phyloP scores from a whole-genome alignment of 2,888 invertebrate species.

The Platynereis dumerilii region DNA sequence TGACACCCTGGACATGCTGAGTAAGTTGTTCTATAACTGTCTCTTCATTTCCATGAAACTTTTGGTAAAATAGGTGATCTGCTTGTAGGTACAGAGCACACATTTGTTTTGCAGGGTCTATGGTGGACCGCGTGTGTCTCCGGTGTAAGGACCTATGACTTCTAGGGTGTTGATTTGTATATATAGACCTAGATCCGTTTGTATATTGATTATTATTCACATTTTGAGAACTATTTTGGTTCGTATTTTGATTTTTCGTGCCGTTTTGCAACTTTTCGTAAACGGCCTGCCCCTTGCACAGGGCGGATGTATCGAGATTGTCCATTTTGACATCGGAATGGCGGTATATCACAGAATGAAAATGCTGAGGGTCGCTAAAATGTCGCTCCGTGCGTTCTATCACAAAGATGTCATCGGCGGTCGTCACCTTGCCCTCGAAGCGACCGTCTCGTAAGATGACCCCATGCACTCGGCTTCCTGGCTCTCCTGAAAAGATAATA shows the following conservation, averaged over 20 bases:
- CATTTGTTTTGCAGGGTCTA: slow-evolving; percentile 80
- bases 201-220: background rate
- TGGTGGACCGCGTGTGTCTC: slow-evolving; percentile 33
- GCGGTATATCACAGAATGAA: slow-evolving; percentile 92
- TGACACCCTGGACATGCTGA: slow-evolving; percentile 90
- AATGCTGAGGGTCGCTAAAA: slow-evolving; percentile 73
- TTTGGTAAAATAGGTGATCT: slow-evolving; percentile 47
- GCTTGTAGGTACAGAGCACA: slow-evolving; percentile 53
- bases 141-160: background rate
- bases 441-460: slow-evolving; percentile 85
- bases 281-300: slow-evolving; percentile 42
- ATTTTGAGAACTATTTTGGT: background rate
- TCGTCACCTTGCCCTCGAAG: slow-evolving; percentile 83
- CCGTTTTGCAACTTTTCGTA: slow-evolving; percentile 40
- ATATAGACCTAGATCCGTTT: background rate
- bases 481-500: slow-evolving; percentile 25
- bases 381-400: slow-evolving; percentile 92
- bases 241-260: slow-evolving; percentile 13
- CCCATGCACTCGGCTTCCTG: slow-evolving; percentile 74
- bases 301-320: slow-evolving; percentile 30
- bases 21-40: slow-evolving; percentile 96
- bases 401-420: slow-evolving; percentile 75
- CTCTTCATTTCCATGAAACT: slow-evolving; percentile 70
- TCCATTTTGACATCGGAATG: slow-evolving; percentile 81
- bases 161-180: background rate